Percentiles rank a stretch among this genome's conserved stretches.
Evolutionary conservation across 2,113 vertebrate genomes (phyloP).

Genomic region (Lophius piscatorius): DNA sequence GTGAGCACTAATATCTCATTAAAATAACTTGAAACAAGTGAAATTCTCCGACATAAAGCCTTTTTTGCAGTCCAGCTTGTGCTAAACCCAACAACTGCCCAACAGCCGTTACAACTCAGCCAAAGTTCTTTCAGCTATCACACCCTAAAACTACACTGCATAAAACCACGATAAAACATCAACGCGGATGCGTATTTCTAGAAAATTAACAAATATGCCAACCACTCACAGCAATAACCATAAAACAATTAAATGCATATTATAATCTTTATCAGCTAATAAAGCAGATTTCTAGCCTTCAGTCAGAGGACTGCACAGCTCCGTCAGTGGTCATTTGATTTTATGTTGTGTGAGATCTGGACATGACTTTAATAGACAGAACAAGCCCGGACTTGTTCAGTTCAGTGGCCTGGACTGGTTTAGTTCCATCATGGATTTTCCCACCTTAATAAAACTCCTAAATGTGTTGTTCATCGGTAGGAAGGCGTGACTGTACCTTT

Average conservation of each 20-base stretch:
- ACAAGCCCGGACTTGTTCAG: constrained; percentile 64
- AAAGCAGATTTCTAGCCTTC: constrained; percentile 21
- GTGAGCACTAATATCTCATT: no score
- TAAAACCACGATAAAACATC: neutral
- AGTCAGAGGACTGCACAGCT: no score
- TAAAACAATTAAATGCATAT: constrained; percentile 17
- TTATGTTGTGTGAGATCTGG: constrained; percentile 30
- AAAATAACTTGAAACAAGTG: no score
- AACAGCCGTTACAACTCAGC: constrained; percentile 6
- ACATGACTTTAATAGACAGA: constrained; percentile 42
- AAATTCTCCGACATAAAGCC: no score
- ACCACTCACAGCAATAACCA: no score
- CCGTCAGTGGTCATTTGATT: no score
- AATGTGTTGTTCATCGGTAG: constrained; percentile 29
- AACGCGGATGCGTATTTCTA: no score
- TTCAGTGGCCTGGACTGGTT: constrained; percentile 31
- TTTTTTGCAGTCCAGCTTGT: no score
- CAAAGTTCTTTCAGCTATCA: constrained; percentile 27
- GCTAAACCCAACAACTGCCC: no score
- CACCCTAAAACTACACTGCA: neutral
- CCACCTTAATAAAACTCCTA: constrained; percentile 42
- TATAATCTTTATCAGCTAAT: constrained; percentile 3
- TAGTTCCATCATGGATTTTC: constrained; percentile 50
- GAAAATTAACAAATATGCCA: no score
- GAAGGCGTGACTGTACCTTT: constrained; percentile 50